These are phyloP conservation scores for Choristoneura fumiferana DNA, from an alignment of 1,140 invertebrate species.

Conservation along the genomic window DNA sequence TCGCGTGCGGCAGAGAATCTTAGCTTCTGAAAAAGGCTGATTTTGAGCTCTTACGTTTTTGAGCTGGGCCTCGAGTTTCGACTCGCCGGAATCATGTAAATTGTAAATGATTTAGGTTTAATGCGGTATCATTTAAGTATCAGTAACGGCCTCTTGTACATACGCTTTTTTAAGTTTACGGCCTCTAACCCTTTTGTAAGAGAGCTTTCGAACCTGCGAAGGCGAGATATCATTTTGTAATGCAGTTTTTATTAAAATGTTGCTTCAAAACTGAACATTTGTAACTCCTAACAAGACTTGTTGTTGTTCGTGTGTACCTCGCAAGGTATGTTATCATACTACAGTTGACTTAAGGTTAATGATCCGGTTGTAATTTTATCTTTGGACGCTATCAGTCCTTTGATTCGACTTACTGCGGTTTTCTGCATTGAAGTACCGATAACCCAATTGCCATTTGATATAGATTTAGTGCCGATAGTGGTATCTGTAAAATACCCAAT, in stretches of 20 bases:
- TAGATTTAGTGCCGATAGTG: not conserved
- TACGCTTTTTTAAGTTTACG: slow-evolving; percentile 20
- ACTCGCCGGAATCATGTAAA: slow-evolving; percentile 9
- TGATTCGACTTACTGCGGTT: not conserved
- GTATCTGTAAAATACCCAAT: slow-evolving; percentile 13
- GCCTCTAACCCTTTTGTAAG: slow-evolving; percentile 4
- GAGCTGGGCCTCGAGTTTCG: not conserved
- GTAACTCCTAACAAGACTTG: too few relatives aligned
- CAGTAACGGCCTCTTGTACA: slow-evolving; percentile 14
- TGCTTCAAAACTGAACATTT: too few relatives aligned
- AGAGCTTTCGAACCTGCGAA: slow-evolving; percentile 4
- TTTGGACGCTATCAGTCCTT: not conserved
- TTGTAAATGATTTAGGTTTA: slow-evolving; percentile 19
- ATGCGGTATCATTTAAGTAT: slow-evolving; percentile 14
- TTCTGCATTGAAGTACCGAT: not conserved
- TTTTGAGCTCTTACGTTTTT: slow-evolving; percentile 6
- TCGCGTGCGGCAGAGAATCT: slow-evolving; percentile 52
- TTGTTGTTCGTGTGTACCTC: slow-evolving; percentile 17
- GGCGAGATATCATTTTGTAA: slow-evolving; percentile 16
- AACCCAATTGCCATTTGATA: slow-evolving; percentile 20
- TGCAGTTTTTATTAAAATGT: too few relatives aligned
- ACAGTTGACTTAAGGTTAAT: slow-evolving; percentile 53
- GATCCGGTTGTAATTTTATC: too few relatives aligned
- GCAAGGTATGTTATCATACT: slow-evolving; percentile 22
- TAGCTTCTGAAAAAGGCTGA: slow-evolving; percentile 45